A percentile compares a stretch with the other conserved stretches of the same genome.
Evolutionary conservation across 2,797 vertebrate genomes (phyloP).

Genomic region (Odontamblyopus rebecca): DNA sequence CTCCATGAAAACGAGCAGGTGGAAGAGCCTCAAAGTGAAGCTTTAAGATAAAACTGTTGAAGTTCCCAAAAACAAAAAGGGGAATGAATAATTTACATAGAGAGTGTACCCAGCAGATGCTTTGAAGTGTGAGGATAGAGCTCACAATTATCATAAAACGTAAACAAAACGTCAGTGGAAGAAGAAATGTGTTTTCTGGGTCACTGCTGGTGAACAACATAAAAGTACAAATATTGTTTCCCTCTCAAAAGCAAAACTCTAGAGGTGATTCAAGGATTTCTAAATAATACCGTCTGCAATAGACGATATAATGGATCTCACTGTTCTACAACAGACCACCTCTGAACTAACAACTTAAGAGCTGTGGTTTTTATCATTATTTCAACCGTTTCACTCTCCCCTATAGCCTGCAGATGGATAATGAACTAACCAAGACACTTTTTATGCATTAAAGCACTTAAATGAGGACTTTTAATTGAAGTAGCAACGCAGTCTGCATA

Average conservation of each 20-base stretch:
- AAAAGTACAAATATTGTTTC: too few relatives aligned
- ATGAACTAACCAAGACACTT: not conserved
- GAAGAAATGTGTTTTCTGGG: not conserved
- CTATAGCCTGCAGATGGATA: not conserved
- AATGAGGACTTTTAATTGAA: not conserved
- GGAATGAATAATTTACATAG: not conserved
- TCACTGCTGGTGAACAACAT: too few relatives aligned
- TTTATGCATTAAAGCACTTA: not conserved
- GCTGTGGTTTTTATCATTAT: not conserved
- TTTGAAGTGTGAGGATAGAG: not conserved
- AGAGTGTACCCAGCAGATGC: not conserved
- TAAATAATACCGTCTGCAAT: too few relatives aligned
- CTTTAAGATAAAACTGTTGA: not conserved
- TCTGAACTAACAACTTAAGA: not conserved
- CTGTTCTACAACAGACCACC: not conserved
- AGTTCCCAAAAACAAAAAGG: slow-evolving; percentile 1
- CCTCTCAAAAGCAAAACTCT: not conserved
- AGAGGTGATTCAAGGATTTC: not conserved
- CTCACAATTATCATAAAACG: not conserved
- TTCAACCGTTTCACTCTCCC: not conserved
- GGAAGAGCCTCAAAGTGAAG: not conserved
- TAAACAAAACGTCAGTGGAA: not conserved
- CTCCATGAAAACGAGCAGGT: too few relatives aligned
- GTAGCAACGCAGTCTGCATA: too few relatives aligned
- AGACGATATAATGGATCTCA: not conserved